Percentiles rank a stretch among this genome's conserved stretches.
phyloP scores from a whole-genome alignment of 2,888 invertebrate species.

The Andricus quercusramuli region DNA sequence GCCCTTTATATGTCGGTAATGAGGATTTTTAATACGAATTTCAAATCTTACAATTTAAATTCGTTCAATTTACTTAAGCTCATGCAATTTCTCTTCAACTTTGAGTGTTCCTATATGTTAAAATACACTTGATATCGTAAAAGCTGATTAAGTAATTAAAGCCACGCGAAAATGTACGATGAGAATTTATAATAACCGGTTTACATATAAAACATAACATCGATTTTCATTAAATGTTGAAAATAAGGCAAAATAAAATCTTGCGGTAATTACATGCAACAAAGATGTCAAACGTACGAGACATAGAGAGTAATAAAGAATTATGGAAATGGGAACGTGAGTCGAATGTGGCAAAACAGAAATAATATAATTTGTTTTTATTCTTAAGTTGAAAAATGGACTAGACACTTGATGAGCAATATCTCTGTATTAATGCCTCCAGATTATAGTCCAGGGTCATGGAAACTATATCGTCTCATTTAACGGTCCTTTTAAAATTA shows the following conservation, averaged over 20 bases:
- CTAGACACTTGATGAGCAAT: slow-evolving; percentile 4
- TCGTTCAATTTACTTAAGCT: too few species aligned
- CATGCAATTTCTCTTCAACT: background rate
- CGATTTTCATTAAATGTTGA: slow-evolving; percentile 13
- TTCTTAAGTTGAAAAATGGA: background rate
- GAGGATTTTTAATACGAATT: too few species aligned
- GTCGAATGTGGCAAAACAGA: background rate
- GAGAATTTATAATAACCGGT: slow-evolving; percentile 20
- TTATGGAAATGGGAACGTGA: background rate
- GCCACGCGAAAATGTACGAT: slow-evolving; percentile 10
- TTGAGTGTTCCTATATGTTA: background rate
- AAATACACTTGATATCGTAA: slow-evolving; percentile 14
- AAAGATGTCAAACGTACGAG: background rate
- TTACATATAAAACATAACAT: slow-evolving; percentile 1
- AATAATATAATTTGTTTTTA: slow-evolving; percentile 12
- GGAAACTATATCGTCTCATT: slow-evolving; percentile 22
- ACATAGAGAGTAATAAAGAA: background rate
- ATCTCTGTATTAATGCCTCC: background rate
- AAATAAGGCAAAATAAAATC: background rate
- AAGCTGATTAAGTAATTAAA: slow-evolving; percentile 27
- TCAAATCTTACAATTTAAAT: too few species aligned
- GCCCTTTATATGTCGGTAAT: too few species aligned
- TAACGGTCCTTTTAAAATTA: slow-evolving; percentile 33
- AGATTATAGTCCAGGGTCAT: slow-evolving; percentile 28
- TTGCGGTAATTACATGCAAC: slow-evolving; percentile 21